Conservation (phyloP, 30 jellyfish, hydroid and myxozoan genomes). For the Rhopilema esculentum region DNA sequence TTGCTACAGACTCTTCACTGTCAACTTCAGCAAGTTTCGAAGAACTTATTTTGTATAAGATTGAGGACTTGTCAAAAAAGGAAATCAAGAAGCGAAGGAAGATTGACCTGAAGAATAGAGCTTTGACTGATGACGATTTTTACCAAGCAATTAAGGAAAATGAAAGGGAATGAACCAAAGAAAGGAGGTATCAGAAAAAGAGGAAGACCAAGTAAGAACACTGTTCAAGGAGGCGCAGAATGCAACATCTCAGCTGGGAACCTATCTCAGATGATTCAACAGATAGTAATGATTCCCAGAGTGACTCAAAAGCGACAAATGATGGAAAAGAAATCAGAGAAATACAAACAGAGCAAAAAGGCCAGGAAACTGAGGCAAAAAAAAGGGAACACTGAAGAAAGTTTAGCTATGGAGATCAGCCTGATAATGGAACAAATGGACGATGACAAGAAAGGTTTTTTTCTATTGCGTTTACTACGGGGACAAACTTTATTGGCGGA, state of each 20-base stretch:
- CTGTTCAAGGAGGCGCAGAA: background rate
- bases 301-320: background rate
- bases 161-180: background rate
- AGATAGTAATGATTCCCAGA: background rate
- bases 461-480: background rate
- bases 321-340: background rate
- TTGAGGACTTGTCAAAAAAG: no score
- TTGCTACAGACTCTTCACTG: no score
- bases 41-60: no score
- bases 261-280: background rate
- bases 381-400: background rate
- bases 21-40: no score
- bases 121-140: background rate
- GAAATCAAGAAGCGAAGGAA: no score
- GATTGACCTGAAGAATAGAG: no score
- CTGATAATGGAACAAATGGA: background rate
- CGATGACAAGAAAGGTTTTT: background rate
- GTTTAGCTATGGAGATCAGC: background rate
- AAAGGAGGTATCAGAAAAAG: background rate
- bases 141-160: background rate
- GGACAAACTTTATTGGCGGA: background rate
- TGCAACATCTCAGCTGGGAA: background rate
- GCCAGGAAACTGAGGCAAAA: background rate
- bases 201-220: background rate
- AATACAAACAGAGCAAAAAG: background rate